Base-by-base conservation (phyloP, 2,888 invertebrate genomes). In the Brenthis ino region DNA sequence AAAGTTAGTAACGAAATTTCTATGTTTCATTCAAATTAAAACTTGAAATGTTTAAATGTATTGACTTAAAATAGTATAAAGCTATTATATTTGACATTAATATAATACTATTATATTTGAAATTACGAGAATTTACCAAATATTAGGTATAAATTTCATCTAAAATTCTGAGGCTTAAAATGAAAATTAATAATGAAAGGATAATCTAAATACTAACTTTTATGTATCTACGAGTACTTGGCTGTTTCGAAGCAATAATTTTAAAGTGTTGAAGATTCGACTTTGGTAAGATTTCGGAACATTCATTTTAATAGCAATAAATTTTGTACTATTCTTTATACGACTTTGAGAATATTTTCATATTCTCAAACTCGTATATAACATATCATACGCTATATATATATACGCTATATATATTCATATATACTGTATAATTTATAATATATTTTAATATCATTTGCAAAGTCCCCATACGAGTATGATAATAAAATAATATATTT, bases 201-300 rank as follows among this genome's bases (percentile, higher is more conserved):
- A 51, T 8, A 51, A 37, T 37, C 14, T 53, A 37, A 53, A 53
- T 53, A 63, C 2, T 20, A 43, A 63, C 5, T 63, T 63, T 37
- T 51, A 53, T 43, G 4, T 63, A 43, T 53, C 43, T 53, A 53
- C 33, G 33, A 33, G 33, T 33, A 33, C 53, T 63, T 37, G 16
- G 16, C 13, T 53, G 53, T 63, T 63, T 63, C 53, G 5, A 11
- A 20, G 53, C 37, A 53, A 53, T 63, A 33, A 51, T 37, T 61
- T 61, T 48, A 16, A 53, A 37, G 50, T 63, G 63, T 33, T 63
- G n/a, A 12, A 28, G 43, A 16, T 24, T 20, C 20, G 20, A 53
- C 6, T 53, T 63, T 43, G 11, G 14, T 53, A 43, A 53, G 37
- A 37, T 53, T 51, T 53, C 20, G 33, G 33, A 16, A 61, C 16